Base-by-base conservation (phyloP, 2,113 vertebrate species). In the Opisthocomus hoazin region DNA sequence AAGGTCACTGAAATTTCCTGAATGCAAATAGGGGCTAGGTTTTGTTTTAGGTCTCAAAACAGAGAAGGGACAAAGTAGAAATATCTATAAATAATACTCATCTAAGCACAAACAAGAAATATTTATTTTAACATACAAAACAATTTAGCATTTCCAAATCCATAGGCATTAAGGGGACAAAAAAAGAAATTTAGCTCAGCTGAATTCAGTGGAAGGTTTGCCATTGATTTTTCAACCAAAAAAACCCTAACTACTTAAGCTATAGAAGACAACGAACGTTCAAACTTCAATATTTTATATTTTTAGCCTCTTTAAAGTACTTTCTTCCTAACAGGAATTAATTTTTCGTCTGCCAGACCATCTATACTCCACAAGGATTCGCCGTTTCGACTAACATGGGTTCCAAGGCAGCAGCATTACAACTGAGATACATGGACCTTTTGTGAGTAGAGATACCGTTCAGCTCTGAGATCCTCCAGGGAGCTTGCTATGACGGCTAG, bases 401-500 rank as follows among this genome's bases (percentile, higher is more conserved):
- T n/a, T 60, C 60, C 8, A 15, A 58, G 18, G 48, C 17, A 64
- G n/a, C 29, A 80, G 11, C 36, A 13, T 37, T 27, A 73, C 16
- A 48, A 41, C 37, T 12, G 27, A 54, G 5, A 30, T 9, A 32
- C 9, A 6, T 5, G 15, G 9, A 45, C 12, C 39, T 26, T 3
- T 1, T 27, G 45, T 1, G 27, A 56, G 21, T 46, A 0, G 13
- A 66, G 58, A 17, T 15, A n/a, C 5, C 43, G 15, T 36, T 56
- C 45, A 57, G 6, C 41, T 29, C 46, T 0, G 9, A 27, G 12
- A 32, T 36, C 17, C 75, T 8, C 26, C 7, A 26, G 58, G 37
- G 10, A 79, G 11, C 21, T 65, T n/a, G 12, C 22, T 43, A 10
- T 8, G 4, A 69, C 0, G 0, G 11, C 13, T 26, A 43, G 11